Evolutionary conservation across 2,113 vertebrate genomes (phyloP), one percentile per base, ranked within the genome.

Genomic region (Grallaria varia): DNA sequence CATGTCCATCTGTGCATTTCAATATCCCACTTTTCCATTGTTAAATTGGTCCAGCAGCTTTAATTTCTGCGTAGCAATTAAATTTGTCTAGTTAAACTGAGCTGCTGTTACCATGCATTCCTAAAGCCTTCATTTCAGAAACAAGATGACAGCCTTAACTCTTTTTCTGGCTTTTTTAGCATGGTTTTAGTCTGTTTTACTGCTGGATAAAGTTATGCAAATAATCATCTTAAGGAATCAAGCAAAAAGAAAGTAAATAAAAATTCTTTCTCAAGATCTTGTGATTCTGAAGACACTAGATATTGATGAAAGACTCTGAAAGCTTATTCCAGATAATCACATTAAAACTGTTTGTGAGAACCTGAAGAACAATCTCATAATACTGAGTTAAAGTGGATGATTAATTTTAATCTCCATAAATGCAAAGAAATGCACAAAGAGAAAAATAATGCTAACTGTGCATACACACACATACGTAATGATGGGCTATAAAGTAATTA

Each of bases 21-120:
- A 68, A n/a, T n/a, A 90, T 60, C 31, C 27, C 55, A 52, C 42
- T 89, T 74, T 81, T 80, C 66, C 68, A 35, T 44, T 10, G 4
- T 55, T 90, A 71, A 55, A 9, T 23, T 86, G 64, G 45, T 56
- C 45, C 63, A 88, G 67, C 55, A 93, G 83, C 35, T 95, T 93
- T 92, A 11, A 42, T 90, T 96, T 80, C 71, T 95, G 55, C 63
- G 47, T 17, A 87, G 62, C 84, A 96, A 95, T 90, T 92, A 83
- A 96, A 92, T 95, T 73, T 42, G 83, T 45, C 79, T 92, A 92
- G 90, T 90, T 95, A 92, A 92, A 90, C 18, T 25, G 80, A 93
- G 86, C 60, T 92, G 89, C 86, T 90, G 64, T 77, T 90, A 89
- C 56, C 76, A 81, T 47, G 55, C 59, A 67, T 77, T 90, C 79